These are phyloP conservation scores for Heliopora coerulea DNA, from an alignment of 92 coral and sea anemone species.

Conservation along the genomic window DNA sequence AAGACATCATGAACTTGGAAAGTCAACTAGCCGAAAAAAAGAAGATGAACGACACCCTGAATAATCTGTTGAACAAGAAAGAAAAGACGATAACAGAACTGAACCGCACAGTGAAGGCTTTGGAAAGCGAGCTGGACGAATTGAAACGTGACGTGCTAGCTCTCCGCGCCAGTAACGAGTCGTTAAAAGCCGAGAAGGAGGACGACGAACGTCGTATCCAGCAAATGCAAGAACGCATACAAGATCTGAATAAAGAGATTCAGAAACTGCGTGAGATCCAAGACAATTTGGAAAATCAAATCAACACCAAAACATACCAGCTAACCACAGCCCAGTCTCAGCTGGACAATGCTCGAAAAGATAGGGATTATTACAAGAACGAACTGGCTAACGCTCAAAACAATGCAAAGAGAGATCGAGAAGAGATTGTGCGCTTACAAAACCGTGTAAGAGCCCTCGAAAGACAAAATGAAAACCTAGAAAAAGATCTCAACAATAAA, in stretches of 20 bases:
- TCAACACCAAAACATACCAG: constrained; percentile 60
- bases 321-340: constrained; percentile 58
- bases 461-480: constrained; percentile 43
- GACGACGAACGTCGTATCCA: constrained; percentile 62
- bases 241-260: constrained; percentile 58
- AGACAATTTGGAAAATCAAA: constrained; percentile 58
- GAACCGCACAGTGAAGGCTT: constrained; percentile 53
- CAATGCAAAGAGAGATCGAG: constrained; percentile 55
- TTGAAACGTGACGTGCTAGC: constrained; percentile 57
- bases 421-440: constrained; percentile 58
- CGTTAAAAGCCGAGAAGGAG: constrained; percentile 68
- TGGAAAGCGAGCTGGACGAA: constrained; percentile 62
- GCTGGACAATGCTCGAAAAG: constrained; percentile 52
- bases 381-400: constrained; percentile 60
- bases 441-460: constrained; percentile 64
- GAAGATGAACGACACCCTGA: constrained; percentile 75
- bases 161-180: constrained; percentile 58
- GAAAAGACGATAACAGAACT: constrained; percentile 56
- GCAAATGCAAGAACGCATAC: constrained; percentile 60
- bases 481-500: constrained; percentile 58
- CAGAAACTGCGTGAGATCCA: constrained; percentile 58
- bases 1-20: constrained; percentile 67
- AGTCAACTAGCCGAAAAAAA: constrained; percentile 77
- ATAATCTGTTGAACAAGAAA: constrained; percentile 61
- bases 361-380: constrained; percentile 60